phyloP scores from a whole-genome alignment of 2,888 invertebrate genomes.

The Luperina nickerlii region DNA sequence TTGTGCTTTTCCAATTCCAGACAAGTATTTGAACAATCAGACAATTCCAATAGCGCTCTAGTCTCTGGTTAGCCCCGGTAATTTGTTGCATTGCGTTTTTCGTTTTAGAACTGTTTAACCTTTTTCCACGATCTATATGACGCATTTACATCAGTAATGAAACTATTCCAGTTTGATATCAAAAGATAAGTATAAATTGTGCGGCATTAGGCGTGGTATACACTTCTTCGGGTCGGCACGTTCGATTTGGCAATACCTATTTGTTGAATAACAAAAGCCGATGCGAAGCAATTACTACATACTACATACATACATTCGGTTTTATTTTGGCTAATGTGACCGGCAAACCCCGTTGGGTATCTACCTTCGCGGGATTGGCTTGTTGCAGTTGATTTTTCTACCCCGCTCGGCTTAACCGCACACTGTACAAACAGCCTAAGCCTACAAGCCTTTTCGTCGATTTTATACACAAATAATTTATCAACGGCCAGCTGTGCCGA shows the following conservation, averaged over 20 bases:
- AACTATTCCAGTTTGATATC: neutral
- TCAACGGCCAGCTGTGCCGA: neutral
- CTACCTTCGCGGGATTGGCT: no score
- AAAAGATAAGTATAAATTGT: neutral
- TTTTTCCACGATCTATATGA: constrained; percentile 10
- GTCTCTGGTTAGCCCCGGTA: constrained; percentile 68
- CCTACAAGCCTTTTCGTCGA: neutral
- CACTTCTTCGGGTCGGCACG: neutral
- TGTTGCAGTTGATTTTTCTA: neutral
- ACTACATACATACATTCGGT: neutral
- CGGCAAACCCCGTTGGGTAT: no score
- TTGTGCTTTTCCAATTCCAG: constrained; percentile 78
- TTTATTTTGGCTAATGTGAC: neutral
- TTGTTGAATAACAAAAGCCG: neutral
- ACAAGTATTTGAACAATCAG: constrained; percentile 77
- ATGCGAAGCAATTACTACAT: neutral
- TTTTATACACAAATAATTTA: neutral
- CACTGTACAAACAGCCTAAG: no score
- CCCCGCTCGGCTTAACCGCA: neutral
- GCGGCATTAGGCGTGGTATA: no score
- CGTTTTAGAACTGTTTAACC: constrained; percentile 48
- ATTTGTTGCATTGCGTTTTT: constrained; percentile 71
- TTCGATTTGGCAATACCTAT: neutral
- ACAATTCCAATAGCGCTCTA: constrained; percentile 69
- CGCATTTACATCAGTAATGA: constrained; percentile 12